Percentiles rank a stretch among this genome's conserved stretches.
Evolutionary conservation across 2,113 vertebrate species (phyloP).

Genomic region (Upupa epops): DNA sequence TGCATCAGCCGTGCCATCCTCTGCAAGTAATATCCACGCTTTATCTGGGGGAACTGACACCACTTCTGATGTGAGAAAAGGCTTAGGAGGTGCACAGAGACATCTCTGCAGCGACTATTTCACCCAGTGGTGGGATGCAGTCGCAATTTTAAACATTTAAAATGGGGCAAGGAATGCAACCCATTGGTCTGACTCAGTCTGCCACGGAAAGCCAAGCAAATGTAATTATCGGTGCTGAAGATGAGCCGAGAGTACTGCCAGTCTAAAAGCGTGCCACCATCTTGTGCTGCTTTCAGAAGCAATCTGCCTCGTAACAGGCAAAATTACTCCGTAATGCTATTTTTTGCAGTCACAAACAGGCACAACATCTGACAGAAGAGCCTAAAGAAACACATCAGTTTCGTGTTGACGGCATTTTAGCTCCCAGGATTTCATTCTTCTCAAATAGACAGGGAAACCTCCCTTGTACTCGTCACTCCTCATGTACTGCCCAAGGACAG

Average conservation of each 20-base stretch:
- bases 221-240: conserved; percentile 23
- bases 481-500: not conserved
- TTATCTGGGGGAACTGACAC: not conserved
- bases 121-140: not conserved
- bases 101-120: not conserved
- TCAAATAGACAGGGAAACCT: not conserved
- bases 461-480: not conserved
- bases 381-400: not conserved
- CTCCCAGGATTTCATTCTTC: not conserved
- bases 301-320: not conserved
- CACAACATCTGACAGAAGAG: not conserved
- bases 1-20: not conserved
- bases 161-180: not conserved
- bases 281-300: not conserved
- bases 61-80: not conserved
- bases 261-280: not conserved
- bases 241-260: conserved; percentile 18
- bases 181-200: conserved; percentile 13
- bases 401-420: not conserved
- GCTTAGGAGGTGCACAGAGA: not conserved
- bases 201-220: conserved; percentile 24
- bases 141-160: conserved; percentile 14
- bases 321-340: not conserved
- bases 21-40: not conserved
- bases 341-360: not conserved